Percentiles rank a stretch among this genome's conserved stretches.
Evolutionary conservation across 2,888 invertebrate species (phyloP).

Genomic region (Amiota minor): DNA sequence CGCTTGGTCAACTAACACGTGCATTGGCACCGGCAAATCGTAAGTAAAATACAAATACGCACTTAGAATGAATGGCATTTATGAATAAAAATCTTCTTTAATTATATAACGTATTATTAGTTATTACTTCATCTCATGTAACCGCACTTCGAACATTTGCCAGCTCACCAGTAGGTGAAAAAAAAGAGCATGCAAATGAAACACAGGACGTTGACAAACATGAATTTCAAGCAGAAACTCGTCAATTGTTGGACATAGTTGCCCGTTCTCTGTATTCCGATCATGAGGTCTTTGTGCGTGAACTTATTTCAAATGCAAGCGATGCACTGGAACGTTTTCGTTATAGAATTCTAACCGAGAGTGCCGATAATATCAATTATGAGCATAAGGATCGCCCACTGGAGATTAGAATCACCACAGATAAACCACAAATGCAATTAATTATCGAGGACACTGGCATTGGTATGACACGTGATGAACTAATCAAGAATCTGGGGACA

Average conservation of each 20-base stretch:
- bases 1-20: neutral
- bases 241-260: constrained; percentile 96
- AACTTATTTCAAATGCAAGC: constrained; percentile 96
- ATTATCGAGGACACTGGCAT: constrained; percentile 95
- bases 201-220: constrained; percentile 76
- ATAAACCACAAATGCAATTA: constrained; percentile 88
- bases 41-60: neutral
- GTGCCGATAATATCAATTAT: constrained; percentile 75
- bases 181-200: too few relatives aligned
- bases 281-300: constrained; percentile 97
- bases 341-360: constrained; percentile 79
- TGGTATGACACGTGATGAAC: constrained; percentile 95
- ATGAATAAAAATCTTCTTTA: too few relatives aligned
- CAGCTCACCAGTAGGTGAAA: too few relatives aligned
- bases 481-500: constrained; percentile 92
- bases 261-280: constrained; percentile 97
- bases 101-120: too few relatives aligned
- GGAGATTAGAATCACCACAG: constrained; percentile 91
- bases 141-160: too few relatives aligned
- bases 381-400: constrained; percentile 79
- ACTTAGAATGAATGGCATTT: too few relatives aligned
- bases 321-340: constrained; percentile 97
- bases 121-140: too few relatives aligned
- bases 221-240: constrained; percentile 97
- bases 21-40: neutral